These are phyloP conservation scores for Lasioglossum morio DNA, from an alignment of 2,888 invertebrate genomes.

Conservation along the genomic window DNA sequence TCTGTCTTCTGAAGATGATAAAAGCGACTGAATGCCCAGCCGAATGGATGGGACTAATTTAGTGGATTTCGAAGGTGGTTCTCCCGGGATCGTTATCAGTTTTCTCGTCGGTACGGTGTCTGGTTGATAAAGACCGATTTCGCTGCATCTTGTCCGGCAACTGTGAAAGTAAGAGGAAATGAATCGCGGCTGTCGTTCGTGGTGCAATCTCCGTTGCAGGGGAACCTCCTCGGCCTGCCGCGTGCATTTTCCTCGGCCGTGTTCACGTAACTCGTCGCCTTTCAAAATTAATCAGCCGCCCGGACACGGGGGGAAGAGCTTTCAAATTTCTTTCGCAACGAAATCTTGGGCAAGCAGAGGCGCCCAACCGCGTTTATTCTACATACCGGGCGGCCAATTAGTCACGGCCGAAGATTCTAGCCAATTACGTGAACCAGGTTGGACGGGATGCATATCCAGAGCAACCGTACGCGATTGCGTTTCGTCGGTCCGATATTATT, in stretches of 20 bases:
- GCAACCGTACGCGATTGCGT: conserved; percentile 73
- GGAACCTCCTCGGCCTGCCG: conserved; percentile 16
- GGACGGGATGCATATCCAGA: conserved; percentile 79
- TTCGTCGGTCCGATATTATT: not conserved
- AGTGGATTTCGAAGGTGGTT: too few species aligned
- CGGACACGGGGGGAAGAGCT: conserved; percentile 62
- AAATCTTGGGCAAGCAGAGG: conserved; percentile 62
- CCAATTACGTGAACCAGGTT: conserved; percentile 81
- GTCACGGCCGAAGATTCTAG: conserved; percentile 81
- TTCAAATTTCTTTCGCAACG: conserved; percentile 73
- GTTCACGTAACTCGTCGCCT: conserved; percentile 67
- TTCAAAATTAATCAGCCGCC: conserved; percentile 65
- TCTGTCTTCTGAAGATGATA: too few species aligned
- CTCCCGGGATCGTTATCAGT: too few species aligned
- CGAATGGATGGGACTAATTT: too few species aligned
- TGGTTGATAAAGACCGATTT: not conserved
- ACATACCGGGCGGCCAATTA: conserved; percentile 76
- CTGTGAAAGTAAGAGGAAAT: conserved; percentile 51
- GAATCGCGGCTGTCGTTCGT: conserved; percentile 17
- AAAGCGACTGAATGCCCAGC: too few species aligned
- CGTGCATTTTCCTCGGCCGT: conserved; percentile 45
- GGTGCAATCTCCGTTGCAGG: conserved; percentile 46
- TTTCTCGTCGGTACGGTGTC: not conserved
- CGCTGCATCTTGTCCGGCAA: not conserved
- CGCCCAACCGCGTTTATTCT: conserved; percentile 41